These are phyloP conservation scores for Linnaemya tessellans DNA, from an alignment of 2,888 invertebrate genomes.

Conservation along the genomic window DNA sequence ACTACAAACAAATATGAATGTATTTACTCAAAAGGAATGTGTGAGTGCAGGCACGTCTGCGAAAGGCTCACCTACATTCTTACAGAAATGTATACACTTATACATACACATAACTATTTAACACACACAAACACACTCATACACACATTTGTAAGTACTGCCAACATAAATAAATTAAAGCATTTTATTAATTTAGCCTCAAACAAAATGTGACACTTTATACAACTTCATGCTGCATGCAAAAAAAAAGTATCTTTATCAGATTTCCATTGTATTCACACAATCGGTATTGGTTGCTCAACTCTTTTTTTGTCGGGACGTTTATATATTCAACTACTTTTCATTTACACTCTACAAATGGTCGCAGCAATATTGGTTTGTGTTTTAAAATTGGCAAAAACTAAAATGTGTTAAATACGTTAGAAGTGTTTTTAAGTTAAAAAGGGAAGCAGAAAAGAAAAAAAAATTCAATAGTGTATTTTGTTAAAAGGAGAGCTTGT, in stretches of 20 bases:
- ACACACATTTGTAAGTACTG: not conserved
- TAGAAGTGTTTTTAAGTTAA: too few species aligned
- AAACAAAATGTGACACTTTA: slow-evolving; percentile 64
- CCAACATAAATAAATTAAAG: slow-evolving; percentile 45
- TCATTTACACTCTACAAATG: slow-evolving; percentile 3
- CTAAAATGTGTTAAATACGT: not conserved
- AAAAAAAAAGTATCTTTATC: slow-evolving; percentile 28
- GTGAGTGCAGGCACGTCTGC: not conserved
- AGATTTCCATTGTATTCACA: slow-evolving; percentile 51
- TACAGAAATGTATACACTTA: not conserved
- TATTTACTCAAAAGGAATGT: not conserved
- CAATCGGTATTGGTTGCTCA: slow-evolving; percentile 40
- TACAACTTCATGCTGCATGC: slow-evolving; percentile 55
- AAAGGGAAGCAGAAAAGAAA: too few species aligned
- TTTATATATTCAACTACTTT: not conserved
- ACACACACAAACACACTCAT: too few species aligned
- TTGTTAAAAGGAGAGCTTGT: too few species aligned
- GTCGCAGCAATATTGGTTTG: not conserved
- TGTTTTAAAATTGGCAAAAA: not conserved
- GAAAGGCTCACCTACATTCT: not conserved
- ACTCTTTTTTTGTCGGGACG: not conserved
- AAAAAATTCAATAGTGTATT: too few species aligned
- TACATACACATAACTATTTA: not conserved
- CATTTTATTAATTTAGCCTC: slow-evolving; percentile 57
- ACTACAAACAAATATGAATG: not conserved